Base-by-base conservation (phyloP, 1,140 invertebrate genomes). In the Panagrolaimus sp. region DNA sequence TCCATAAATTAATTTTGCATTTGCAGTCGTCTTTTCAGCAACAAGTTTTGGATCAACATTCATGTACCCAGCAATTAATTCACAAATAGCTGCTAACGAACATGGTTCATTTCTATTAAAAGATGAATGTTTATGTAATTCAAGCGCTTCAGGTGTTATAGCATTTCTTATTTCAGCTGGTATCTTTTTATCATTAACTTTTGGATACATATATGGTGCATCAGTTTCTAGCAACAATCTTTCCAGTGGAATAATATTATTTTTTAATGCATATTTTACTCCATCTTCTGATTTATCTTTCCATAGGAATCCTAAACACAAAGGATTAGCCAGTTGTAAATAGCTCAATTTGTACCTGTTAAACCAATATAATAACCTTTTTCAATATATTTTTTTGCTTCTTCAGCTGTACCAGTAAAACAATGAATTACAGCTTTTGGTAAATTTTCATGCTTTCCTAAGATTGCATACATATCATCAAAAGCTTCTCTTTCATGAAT, bases 31-130 rank as follows among this genome's bases (percentile, higher is more conserved):
- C 45, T 91, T 89, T 67, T 94, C 85, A 0, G 93, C 93, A 16
- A 96, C 90, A 84, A 38, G 31, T 84, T 92, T 91, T 0, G 92
- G 90, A 42, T 88, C 88, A 81, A 89, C 90, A 65, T 88, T 88
- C 86, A 93, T 89, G 83, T 93, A 92, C 31, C 91, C 91, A 23
- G 92, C 91, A 69, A 96, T 89, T 88, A 96, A 90, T 85, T 96
- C 93, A 16, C 94, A 90, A 63, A 92, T 91, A 42, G 91, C 91
- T 14, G 92, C 91, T 66, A 96, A 85, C 16, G 91, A 91, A 85
- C 92, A 95, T 0, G 93, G 93, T 85, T 96, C 93, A 82, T 96
- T 96, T 72, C 93, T 87, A 86, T 96, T 92, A 85, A 96, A 96
- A 91, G 94, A 85, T 93, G 93, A 72, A 89, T 86, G 73, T 86